Percentiles rank a stretch among this genome's conserved stretches.
Evolutionary conservation across 2,797 vertebrate species (phyloP).

Genomic region (Gephyroberyx darwinii): DNA sequence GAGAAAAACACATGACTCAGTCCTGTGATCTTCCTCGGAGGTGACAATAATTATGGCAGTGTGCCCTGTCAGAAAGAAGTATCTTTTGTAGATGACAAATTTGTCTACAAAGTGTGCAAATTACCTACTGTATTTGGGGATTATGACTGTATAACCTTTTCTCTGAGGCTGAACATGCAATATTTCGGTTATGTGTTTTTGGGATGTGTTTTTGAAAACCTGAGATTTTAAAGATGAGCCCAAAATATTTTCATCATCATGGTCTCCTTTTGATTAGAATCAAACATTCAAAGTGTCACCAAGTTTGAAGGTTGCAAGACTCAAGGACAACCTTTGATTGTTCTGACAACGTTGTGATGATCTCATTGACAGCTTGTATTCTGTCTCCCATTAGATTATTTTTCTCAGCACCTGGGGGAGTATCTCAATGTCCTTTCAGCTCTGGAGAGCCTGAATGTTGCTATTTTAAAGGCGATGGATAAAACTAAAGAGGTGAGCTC

Average conservation of each 20-base stretch:
- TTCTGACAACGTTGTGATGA: not conserved
- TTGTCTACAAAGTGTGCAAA: not conserved
- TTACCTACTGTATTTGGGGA: no score
- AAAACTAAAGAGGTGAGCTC: constrained; percentile 93
- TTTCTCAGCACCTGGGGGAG: constrained; percentile 92
- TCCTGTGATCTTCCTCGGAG: not conserved
- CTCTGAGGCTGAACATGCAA: not conserved
- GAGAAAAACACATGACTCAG: not conserved
- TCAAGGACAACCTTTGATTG: not conserved
- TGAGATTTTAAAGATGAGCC: not conserved
- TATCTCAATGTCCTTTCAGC: constrained; percentile 92
- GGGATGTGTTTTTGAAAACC: no score
- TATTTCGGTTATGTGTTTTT: no score
- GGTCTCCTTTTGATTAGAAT: constrained; percentile 9
- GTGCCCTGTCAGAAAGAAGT: no score
- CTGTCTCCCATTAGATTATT: constrained; percentile 86
- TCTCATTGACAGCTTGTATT: constrained; percentile 28
- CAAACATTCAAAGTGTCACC: constrained; percentile 8
- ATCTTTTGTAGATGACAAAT: not conserved
- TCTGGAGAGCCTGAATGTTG: constrained; percentile 90
- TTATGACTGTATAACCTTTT: no score
- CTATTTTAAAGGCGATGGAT: constrained; percentile 95
- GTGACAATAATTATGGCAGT: not conserved
- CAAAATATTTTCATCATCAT: not conserved
- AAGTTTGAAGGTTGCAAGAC: not conserved